A percentile compares a stretch with the other conserved stretches of the same genome.
These are phyloP conservation scores for Arion vulgaris DNA, from an alignment of 1,140 invertebrate species.

Conservation along the genomic window DNA sequence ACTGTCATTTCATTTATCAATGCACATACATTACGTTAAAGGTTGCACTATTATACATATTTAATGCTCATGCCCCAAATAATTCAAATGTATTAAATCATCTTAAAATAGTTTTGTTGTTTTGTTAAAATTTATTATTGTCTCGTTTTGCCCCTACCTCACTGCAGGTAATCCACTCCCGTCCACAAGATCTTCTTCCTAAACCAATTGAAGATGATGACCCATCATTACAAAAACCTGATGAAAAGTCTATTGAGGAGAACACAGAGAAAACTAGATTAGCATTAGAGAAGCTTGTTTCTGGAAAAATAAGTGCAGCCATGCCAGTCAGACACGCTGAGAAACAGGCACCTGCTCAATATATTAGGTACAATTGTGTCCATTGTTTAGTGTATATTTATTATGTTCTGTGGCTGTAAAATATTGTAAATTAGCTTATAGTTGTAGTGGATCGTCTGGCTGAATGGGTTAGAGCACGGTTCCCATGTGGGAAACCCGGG, in stretches of 20 bases:
- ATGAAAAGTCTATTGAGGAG: constrained; percentile 86
- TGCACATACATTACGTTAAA: too few relatives aligned
- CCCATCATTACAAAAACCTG: constrained; percentile 87
- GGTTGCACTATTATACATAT: too few relatives aligned
- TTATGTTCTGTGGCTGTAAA: not conserved
- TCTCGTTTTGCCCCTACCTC: too few relatives aligned
- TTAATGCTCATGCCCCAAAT: too few relatives aligned
- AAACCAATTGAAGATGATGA: constrained; percentile 94
- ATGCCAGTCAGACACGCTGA: constrained; percentile 94
- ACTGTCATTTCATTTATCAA: too few relatives aligned
- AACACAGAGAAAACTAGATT: constrained; percentile 71
- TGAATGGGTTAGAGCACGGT: too few relatives aligned
- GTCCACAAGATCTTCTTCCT: constrained; percentile 92
- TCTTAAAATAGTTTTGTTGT: too few relatives aligned
- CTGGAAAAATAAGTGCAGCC: constrained; percentile 81
- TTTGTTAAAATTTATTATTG: too few relatives aligned
- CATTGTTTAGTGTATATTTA: not conserved
- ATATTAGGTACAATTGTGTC: constrained; percentile 78
- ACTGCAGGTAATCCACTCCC: constrained; percentile 91
- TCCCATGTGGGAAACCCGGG: too few relatives aligned
- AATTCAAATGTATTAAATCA: too few relatives aligned
- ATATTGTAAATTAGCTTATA: not conserved
- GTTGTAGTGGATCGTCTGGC: too few relatives aligned
- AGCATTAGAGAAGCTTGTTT: constrained; percentile 71
- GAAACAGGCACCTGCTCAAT: constrained; percentile 92